Percentiles rank a stretch among this genome's conserved stretches.
These are phyloP conservation scores for Stomatorhinus ivindoensis DNA, from an alignment of 2,113 vertebrate genomes.

Conservation along the genomic window DNA sequence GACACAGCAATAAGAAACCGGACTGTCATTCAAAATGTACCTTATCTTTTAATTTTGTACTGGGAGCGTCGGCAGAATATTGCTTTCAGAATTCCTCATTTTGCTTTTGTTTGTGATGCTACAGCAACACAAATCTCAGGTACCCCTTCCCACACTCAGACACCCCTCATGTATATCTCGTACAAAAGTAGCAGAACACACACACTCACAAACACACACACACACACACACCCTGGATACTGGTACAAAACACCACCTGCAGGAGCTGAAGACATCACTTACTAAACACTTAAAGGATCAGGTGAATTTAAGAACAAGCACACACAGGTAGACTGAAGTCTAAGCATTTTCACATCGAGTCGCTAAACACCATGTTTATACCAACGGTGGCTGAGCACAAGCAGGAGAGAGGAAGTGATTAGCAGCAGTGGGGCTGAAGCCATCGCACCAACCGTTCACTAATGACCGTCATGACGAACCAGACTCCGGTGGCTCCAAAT, in stretches of 20 bases:
- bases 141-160: background rate
- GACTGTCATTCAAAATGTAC: background rate
- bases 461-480: background rate
- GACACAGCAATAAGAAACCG: background rate
- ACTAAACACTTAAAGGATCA: background rate
- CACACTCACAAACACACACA: background rate
- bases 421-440: background rate
- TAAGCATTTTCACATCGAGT: background rate
- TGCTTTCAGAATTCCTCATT: background rate
- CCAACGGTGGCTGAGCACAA: background rate
- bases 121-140: background rate
- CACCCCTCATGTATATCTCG: background rate
- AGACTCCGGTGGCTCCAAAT: background rate
- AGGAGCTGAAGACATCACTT: background rate
- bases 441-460: background rate
- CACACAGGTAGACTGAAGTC: background rate
- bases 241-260: background rate
- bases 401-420: background rate
- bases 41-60: background rate
- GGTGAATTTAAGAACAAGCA: background rate
- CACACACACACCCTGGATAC: background rate
- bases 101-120: background rate
- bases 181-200: background rate
- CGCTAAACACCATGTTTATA: background rate
- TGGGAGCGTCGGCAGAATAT: background rate